Percentiles rank a stretch among this genome's conserved stretches.
These are phyloP conservation scores for Nemoura dubitans DNA, from an alignment of 2,888 invertebrate genomes.

Conservation along the genomic window DNA sequence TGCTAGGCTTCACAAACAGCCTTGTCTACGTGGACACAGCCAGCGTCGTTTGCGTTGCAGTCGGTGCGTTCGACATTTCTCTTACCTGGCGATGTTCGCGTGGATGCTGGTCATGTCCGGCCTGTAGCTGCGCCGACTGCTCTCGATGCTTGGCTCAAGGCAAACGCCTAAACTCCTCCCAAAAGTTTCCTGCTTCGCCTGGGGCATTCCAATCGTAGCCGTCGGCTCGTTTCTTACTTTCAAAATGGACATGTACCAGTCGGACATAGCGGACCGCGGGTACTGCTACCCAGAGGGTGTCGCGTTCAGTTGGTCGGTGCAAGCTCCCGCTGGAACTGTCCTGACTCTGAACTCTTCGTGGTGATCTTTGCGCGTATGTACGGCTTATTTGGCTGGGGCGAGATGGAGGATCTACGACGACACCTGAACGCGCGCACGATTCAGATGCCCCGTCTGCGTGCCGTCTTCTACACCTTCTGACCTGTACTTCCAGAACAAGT, in stretches of 20 bases:
- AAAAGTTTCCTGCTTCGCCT: neutral
- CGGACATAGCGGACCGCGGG: neutral
- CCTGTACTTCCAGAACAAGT: no score
- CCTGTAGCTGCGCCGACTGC: neutral
- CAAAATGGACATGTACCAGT: neutral
- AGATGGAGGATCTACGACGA: no score
- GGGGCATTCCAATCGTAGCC: neutral
- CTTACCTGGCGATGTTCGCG: neutral
- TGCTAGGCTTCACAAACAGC: neutral
- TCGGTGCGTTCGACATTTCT: neutral
- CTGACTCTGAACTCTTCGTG: neutral
- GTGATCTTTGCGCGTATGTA: no score
- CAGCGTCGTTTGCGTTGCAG: neutral
- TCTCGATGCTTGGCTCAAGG: neutral
- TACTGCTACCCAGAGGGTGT: neutral
- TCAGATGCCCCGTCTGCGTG: no score
- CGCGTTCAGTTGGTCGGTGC: neutral
- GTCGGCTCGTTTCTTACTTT: neutral
- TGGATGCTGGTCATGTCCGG: conserved; percentile 9
- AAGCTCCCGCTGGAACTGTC: neutral
- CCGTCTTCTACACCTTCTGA: no score
- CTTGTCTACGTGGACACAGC: neutral
- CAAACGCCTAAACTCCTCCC: neutral
- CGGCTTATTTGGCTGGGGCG: no score
- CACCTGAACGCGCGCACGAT: no score